phyloP scores from a whole-genome alignment of 2,113 vertebrate species.

The Garra rufa region DNA sequence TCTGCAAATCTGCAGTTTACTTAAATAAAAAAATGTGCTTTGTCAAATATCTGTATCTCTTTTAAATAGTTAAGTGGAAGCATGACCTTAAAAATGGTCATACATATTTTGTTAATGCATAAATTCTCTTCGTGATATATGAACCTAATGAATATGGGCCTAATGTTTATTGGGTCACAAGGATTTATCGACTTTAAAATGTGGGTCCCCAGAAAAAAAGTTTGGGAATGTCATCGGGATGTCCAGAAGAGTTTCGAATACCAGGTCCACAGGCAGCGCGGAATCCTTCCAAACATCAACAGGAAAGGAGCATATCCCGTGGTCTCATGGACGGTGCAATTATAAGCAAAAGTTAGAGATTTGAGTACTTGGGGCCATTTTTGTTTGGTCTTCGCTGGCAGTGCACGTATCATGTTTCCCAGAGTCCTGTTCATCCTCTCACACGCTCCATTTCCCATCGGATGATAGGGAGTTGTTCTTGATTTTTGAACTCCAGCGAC shows the following conservation, averaged over 20 bases:
- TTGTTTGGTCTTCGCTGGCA: background rate
- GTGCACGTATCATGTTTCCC: background rate
- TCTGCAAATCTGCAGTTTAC: no score
- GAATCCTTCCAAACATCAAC: constrained; percentile 31
- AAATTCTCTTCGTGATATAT: no score
- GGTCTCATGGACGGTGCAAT: constrained; percentile 15
- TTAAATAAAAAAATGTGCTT: no score
- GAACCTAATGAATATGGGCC: no score
- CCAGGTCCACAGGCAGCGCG: background rate
- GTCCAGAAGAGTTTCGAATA: constrained; percentile 22
- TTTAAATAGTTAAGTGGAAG: no score
- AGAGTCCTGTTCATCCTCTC: background rate
- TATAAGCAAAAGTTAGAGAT: constrained; percentile 13
- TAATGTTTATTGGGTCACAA: no score
- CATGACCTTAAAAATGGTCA: no score
- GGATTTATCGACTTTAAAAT: no score
- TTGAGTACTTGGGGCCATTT: background rate
- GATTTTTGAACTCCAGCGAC: constrained; percentile 38
- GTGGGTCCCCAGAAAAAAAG: no score
- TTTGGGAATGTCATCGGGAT: no score
- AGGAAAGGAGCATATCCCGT: constrained; percentile 37
- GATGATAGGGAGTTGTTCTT: background rate
- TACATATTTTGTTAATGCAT: no score
- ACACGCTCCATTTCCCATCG: background rate
- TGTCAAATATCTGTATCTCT: no score